Evolutionary conservation across 2,888 invertebrate species (phyloP).

Genomic region (Abscondita cerata): DNA sequence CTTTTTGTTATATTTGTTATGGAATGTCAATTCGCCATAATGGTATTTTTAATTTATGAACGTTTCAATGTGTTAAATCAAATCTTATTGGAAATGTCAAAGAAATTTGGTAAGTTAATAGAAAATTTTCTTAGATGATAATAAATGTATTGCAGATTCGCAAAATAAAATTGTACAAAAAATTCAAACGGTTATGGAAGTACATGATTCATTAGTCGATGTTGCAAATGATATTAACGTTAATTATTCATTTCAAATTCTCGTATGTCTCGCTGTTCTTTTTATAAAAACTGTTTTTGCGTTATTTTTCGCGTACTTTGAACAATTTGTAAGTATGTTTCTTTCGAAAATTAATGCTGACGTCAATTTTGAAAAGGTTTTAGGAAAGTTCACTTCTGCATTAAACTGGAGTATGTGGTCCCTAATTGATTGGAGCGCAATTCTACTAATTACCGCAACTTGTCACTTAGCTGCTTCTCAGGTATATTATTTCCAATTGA

Average conservation of each 20-base stretch:
- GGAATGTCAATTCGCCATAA: conserved; percentile 29
- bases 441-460: conserved; percentile 36
- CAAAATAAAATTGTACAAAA: conserved; percentile 7
- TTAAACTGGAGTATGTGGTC: conserved; percentile 38
- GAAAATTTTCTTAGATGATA: background rate
- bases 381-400: conserved; percentile 28
- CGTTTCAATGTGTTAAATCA: conserved; percentile 20
- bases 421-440: conserved; percentile 31
- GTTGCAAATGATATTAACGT: conserved; percentile 35
- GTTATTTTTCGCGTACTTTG: conserved; percentile 41
- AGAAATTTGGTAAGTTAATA: background rate
- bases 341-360: background rate
- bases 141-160: conserved; percentile 12
- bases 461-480: conserved; percentile 40
- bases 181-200: conserved; percentile 39
- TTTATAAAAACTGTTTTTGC: conserved; percentile 40
- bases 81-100: conserved; percentile 20
- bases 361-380: conserved; percentile 23
- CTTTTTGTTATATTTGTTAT: conserved; percentile 20
- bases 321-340: conserved; percentile 36
- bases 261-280: conserved; percentile 34
- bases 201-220: conserved; percentile 38
- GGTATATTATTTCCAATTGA: conserved; percentile 23
- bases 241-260: conserved; percentile 39
- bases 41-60: conserved; percentile 25